These are phyloP conservation scores for Saguinus midas DNA, from an alignment of 2,113 vertebrate genomes.

Conservation along the genomic window DNA sequence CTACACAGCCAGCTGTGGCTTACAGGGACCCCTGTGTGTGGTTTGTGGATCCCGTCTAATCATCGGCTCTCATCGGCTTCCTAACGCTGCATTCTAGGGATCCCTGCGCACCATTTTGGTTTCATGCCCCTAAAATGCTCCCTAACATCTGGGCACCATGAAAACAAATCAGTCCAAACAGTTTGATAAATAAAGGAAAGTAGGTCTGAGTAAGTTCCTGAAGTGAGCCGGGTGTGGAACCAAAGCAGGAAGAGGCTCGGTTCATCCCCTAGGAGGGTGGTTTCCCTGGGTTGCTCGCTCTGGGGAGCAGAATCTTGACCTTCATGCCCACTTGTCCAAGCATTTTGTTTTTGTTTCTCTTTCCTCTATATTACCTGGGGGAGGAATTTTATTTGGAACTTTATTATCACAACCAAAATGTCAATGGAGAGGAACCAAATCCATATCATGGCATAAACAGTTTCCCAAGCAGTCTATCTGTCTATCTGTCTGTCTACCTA, in stretches of 20 bases:
- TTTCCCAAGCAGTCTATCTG: not conserved
- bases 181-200: not conserved
- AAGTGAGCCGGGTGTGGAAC: not conserved
- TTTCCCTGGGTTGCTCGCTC: not conserved
- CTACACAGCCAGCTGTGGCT: not conserved
- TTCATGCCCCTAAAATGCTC: not conserved
- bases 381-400: not conserved
- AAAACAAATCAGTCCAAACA: not conserved
- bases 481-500: accelerated
- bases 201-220: not conserved
- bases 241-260: not conserved
- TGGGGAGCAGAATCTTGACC: not conserved
- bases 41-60: accelerated
- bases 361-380: not conserved
- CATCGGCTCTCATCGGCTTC: not conserved
- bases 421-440: not conserved
- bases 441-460: not conserved
- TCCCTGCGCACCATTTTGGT: accelerated
- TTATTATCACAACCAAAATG: not conserved
- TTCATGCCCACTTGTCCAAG: not conserved
- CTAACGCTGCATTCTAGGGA: not conserved
- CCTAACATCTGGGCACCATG: not conserved
- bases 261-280: accelerated
- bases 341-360: not conserved
- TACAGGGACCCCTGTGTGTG: not conserved